Conservation (phyloP, 2,797 vertebrate genomes). For the Megaceryle alcyon region DNA sequence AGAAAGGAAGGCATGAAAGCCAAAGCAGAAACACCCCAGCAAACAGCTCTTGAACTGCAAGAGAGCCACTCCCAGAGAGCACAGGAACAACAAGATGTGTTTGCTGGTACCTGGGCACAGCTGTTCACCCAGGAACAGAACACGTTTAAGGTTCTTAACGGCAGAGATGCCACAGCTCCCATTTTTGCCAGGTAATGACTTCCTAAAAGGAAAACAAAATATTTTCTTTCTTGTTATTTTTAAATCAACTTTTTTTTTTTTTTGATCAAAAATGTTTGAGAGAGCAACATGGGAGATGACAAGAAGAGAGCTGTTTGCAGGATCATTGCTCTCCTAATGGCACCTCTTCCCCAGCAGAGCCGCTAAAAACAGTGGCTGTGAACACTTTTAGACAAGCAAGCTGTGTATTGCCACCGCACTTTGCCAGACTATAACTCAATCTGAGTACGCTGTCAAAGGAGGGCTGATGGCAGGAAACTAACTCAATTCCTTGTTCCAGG, state of each 20-base stretch:
- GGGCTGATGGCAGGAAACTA: constrained; percentile 13
- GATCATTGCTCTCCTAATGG: constrained; percentile 4
- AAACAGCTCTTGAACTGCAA: background rate
- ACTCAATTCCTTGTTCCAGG: constrained; percentile 45
- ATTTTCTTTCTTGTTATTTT: background rate
- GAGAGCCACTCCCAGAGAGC: background rate
- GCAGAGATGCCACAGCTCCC: background rate
- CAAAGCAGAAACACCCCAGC: background rate
- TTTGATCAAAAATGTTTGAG: background rate
- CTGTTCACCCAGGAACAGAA: background rate
- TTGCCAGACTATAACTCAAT: constrained; percentile 2
- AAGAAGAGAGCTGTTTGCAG: constrained; percentile 29
- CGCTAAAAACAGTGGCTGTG: constrained; percentile 8
- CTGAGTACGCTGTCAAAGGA: background rate
- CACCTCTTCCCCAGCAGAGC: constrained; percentile 16
- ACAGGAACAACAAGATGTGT: background rate
- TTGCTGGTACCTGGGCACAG: background rate
- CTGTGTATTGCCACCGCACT: background rate
- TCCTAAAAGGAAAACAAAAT: background rate
- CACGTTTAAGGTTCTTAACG: background rate
- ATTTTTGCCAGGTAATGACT: background rate
- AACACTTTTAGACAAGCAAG: constrained; percentile 8
- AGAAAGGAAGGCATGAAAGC: background rate
- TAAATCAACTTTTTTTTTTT: background rate
- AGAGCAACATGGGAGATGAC: background rate